Percentiles rank a stretch among this genome's conserved stretches.
These are phyloP conservation scores for Hylaeus anthracinus DNA, from an alignment of 1,140 invertebrate genomes.

Conservation along the genomic window DNA sequence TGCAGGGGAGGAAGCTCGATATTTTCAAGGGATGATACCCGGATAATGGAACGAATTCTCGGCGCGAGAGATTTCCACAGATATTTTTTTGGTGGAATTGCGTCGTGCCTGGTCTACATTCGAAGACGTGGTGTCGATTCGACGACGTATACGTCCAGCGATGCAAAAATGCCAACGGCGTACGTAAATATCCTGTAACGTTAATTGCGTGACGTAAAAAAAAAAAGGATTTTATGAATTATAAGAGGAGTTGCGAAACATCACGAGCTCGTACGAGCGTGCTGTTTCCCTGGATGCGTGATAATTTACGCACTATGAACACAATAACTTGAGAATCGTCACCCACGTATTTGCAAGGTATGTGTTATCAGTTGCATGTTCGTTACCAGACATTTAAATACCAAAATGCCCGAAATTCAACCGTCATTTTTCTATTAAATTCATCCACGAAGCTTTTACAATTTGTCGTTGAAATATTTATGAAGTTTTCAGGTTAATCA, in stretches of 20 bases:
- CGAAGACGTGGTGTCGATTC: background rate
- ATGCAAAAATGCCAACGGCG: constrained; percentile 11
- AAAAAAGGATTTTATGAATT: constrained; percentile 4
- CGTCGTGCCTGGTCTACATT: background rate
- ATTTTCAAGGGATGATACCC: constrained; percentile 50
- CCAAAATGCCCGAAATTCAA: background rate
- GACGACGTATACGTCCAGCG: constrained; percentile 1
- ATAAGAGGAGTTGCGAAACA: background rate
- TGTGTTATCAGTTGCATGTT: background rate
- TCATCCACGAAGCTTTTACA: background rate
- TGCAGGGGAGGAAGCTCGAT: constrained; percentile 44
- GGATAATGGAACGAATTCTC: constrained; percentile 40
- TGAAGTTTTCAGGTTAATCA: constrained; percentile 34
- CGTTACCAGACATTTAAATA: background rate
- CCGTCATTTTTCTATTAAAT: background rate
- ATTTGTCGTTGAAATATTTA: background rate
- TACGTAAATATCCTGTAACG: constrained; percentile 11
- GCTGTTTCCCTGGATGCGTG: background rate
- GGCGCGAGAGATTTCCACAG: background rate
- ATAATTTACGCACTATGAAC: constrained; percentile 25
- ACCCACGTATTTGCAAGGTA: constrained; percentile 12
- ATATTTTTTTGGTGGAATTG: background rate
- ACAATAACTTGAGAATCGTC: constrained; percentile 26
- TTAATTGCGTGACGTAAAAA: constrained; percentile 5
- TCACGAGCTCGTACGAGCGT: background rate